Evolutionary conservation across 2,113 vertebrate species (phyloP).

Genomic region (Camarhynchus parvulus): DNA sequence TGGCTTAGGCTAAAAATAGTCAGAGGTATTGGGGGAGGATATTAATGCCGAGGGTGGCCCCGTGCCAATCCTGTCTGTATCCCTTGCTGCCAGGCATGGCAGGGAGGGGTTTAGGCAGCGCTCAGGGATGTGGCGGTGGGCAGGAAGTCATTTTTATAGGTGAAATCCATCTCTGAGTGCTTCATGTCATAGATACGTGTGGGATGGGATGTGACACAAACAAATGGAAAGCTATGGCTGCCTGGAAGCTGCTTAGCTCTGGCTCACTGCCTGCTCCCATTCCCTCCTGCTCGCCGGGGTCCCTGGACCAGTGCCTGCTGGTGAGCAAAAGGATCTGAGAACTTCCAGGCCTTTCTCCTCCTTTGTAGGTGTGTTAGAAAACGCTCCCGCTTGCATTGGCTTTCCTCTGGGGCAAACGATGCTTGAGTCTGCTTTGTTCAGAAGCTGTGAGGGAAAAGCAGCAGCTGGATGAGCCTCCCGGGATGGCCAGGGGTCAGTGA

Average conservation of each 20-base stretch:
- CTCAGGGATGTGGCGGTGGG: background rate
- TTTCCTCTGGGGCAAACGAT: background rate
- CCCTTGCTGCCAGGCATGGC: background rate
- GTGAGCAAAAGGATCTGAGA: background rate
- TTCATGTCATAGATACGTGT: background rate
- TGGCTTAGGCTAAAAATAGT: slow-evolving; percentile 62
- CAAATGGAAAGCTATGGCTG: background rate
- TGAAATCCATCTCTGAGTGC: background rate
- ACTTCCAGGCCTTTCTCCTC: background rate
- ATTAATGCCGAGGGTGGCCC: background rate
- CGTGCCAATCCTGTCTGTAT: background rate
- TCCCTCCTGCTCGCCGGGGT: background rate
- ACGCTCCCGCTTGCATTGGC: background rate
- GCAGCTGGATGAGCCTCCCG: fast-evolving
- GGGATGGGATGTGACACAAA: background rate
- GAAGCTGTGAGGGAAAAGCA: background rate
- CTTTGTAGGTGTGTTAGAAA: background rate
- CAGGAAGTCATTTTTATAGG: background rate
- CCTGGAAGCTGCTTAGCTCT: background rate
- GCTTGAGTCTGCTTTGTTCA: background rate
- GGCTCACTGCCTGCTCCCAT: background rate
- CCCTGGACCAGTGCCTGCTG: background rate
- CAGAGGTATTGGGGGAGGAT: background rate
- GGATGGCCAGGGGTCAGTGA: background rate
- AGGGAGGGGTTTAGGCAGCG: background rate